Conservation (phyloP, 2,888 invertebrate genomes). For the Agriopis leucophaearia region DNA sequence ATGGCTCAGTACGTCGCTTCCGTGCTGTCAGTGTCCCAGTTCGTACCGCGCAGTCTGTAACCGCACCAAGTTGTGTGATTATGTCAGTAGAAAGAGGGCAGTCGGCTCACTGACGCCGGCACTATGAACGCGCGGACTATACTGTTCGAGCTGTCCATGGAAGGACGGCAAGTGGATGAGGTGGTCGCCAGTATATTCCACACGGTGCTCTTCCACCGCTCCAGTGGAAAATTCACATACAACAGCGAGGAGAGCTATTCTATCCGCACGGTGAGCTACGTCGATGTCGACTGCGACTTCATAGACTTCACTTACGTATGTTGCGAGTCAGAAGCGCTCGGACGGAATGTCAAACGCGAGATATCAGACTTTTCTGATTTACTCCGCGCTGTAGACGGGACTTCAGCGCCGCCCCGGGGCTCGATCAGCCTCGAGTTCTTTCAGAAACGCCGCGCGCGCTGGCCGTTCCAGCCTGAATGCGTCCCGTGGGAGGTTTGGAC, state of each 20-base stretch:
- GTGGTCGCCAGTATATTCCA: conserved; percentile 96
- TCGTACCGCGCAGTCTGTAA: conserved; percentile 56
- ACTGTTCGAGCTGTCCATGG: conserved; percentile 93
- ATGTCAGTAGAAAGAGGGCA: conserved; percentile 65
- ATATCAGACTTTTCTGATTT: conserved; percentile 93
- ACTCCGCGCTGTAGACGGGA: conserved; percentile 90
- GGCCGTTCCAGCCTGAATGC: conserved; percentile 96
- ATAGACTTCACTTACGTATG: conserved; percentile 99
- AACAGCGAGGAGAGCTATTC: conserved; percentile 97
- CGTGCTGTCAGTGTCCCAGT: conserved; percentile 47
- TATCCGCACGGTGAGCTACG: conserved; percentile 97
- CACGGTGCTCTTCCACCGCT: conserved; percentile 96
- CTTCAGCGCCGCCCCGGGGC: conserved; percentile 87
- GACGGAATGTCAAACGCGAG: conserved; percentile 90
- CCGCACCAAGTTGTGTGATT: conserved; percentile 58
- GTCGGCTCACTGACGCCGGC: conserved; percentile 73
- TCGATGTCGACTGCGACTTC: conserved; percentile 99
- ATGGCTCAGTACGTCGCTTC: conserved; percentile 65
- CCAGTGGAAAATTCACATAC: conserved; percentile 97
- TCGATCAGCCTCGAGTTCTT: conserved; percentile 98
- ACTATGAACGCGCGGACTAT: conserved; percentile 93
- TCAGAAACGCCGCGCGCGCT: conserved; percentile 95
- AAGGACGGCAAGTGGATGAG: conserved; percentile 96
- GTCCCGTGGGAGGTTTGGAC: conserved; percentile 99
- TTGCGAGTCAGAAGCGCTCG: conserved; percentile 93